Evolutionary conservation across 92 coral and sea anemone genomes (phyloP), one percentile per base, ranked within the genome.

Genomic region (Desmophyllum pertusum): DNA sequence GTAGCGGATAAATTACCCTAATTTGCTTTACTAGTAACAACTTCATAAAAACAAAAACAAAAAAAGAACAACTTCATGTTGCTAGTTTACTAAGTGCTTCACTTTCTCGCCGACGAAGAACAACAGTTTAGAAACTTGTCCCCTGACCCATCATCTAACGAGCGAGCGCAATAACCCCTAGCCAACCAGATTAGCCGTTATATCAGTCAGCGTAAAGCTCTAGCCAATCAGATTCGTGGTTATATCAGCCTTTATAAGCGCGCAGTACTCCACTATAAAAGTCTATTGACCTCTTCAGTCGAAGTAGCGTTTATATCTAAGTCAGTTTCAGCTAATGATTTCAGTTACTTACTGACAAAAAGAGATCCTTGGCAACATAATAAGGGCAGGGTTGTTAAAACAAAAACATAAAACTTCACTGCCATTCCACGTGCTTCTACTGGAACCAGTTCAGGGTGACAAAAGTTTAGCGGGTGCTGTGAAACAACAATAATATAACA

Each of bases 361-460:
- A 14, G 50, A 37, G 36, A 38, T 51, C 66, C 52, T 0, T 67
- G 52, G 48, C 7, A 80, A 52, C 42, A 67, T 38, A 50, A n/a
- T 0, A 48, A 13, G 27, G 38, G 11, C 21, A 68, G 41, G 33
- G 29, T 4, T 10, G 18, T 10, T 0, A 48, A 42, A 25, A 68
- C 19, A 50, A 69, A 48, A 36, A 38, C 41, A 9, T 17, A 35
- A 30, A 33, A 65, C 46, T 31, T 45, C 3, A 35, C 30, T 5
- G 6, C 59, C 86, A 82, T 82, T 71, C 70, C 86, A 82, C 86
- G 86, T 82, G 86, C 31, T 82, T 57, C 13, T 0, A 43, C 57
- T 30, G 35, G 62, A 52, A 82, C 79, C 86, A 36, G 86, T 45
- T 71, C 59, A 27, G 85, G 53, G 59, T 72, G 69, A 40, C 72